Conservation (phyloP, 2,888 invertebrate species). For the Archips xylosteana region DNA sequence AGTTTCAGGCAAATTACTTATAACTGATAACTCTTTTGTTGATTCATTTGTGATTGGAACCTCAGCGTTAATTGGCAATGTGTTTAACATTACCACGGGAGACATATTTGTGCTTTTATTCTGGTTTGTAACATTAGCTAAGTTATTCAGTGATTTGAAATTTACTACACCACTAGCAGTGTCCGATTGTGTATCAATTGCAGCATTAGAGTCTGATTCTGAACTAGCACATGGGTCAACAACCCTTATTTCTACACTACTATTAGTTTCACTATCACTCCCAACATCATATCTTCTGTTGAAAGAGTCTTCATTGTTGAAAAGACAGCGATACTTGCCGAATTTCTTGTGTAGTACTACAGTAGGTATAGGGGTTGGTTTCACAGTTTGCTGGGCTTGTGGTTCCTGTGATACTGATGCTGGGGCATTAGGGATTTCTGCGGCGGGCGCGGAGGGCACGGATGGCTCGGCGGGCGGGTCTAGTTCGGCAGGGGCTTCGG, state of each 20-base stretch:
- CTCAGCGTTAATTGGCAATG: slow-evolving; percentile 20
- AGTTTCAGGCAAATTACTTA: slow-evolving; percentile 17
- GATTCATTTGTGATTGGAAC: slow-evolving; percentile 19
- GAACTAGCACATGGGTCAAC: slow-evolving; percentile 78
- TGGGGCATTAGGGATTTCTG: slow-evolving; percentile 50
- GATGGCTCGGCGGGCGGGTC: slow-evolving; percentile 50
- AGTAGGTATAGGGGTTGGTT: slow-evolving; percentile 62
- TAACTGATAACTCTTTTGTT: not conserved
- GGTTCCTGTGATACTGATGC: slow-evolving; percentile 46
- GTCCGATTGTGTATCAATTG: slow-evolving; percentile 70
- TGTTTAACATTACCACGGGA: slow-evolving; percentile 51
- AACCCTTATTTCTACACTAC: slow-evolving; percentile 76
- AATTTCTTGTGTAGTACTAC: slow-evolving; percentile 84
- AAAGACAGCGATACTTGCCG: slow-evolving; percentile 83
- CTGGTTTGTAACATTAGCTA: slow-evolving; percentile 52
- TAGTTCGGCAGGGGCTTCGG: slow-evolving; percentile 45
- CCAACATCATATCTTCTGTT: slow-evolving; percentile 74
- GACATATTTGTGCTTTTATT: slow-evolving; percentile 58
- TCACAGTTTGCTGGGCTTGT: slow-evolving; percentile 43
- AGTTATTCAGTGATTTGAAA: slow-evolving; percentile 62
- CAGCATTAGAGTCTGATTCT: slow-evolving; percentile 81
- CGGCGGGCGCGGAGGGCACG: slow-evolving; percentile 46
- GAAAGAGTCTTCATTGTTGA: slow-evolving; percentile 72
- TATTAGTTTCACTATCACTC: slow-evolving; percentile 82
- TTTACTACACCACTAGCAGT: slow-evolving; percentile 62